Evolutionary conservation across 1,140 invertebrate genomes (phyloP).

Genomic region (Protaetia brevitarsis): DNA sequence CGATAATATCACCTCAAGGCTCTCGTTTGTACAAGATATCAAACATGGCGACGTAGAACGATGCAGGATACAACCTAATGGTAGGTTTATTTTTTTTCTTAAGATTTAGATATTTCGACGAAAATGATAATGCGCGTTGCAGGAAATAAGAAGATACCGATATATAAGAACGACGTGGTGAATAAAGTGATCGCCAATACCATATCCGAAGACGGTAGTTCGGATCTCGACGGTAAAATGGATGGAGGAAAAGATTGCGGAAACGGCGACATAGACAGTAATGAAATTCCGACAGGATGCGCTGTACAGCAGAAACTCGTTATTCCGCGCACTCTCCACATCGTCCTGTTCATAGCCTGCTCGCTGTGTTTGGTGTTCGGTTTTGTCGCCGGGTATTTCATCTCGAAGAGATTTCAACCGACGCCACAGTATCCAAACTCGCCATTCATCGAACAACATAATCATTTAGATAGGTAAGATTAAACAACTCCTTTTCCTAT

Average conservation of each 20-base stretch:
- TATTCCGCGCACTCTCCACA: conserved; percentile 73
- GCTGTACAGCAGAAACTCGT: conserved; percentile 60
- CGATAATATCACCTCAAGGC: conserved; percentile 38
- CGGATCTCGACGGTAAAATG: conserved; percentile 26
- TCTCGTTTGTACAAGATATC: conserved; percentile 45
- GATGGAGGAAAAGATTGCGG: conserved; percentile 28
- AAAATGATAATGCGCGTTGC: background rate
- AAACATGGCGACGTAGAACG: conserved; percentile 37
- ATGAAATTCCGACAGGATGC: conserved; percentile 40
- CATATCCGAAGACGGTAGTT: conserved; percentile 27
- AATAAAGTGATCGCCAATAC: conserved; percentile 22
- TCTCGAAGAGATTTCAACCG: conserved; percentile 72
- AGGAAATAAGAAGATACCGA: conserved; percentile 15
- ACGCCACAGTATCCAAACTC: conserved; percentile 65
- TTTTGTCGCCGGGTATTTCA: conserved; percentile 78
- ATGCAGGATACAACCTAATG: conserved; percentile 38
- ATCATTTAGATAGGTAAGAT: conserved; percentile 56
- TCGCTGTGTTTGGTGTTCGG: conserved; percentile 76
- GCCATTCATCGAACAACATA: conserved; percentile 67
- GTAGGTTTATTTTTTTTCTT: conserved; percentile 25
- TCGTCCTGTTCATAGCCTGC: conserved; percentile 74
- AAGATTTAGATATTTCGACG: background rate
- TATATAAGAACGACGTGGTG: conserved; percentile 2
- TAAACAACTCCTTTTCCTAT: background rate
- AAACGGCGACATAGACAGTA: conserved; percentile 24